Base-by-base conservation (phyloP, 1,140 invertebrate genomes). In the Cydia fagiglandana region DNA sequence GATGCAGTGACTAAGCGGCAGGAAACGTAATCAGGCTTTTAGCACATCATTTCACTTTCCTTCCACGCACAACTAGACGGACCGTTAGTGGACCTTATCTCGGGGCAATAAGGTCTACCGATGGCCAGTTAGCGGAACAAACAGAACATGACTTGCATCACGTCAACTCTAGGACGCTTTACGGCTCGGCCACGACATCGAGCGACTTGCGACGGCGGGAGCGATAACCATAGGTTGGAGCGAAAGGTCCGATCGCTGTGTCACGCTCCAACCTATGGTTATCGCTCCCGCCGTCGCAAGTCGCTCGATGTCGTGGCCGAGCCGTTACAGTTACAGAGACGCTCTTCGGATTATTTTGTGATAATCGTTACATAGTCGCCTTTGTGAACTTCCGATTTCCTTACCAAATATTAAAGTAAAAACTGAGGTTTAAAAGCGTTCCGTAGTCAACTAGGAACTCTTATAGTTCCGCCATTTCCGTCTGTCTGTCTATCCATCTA, bases 1-100 rank as follows among this genome's bases (percentile, higher is more conserved):
- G 56, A 61, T 20, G 17, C 66, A 38, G 34, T 70, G 66, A 70
- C 66, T 70, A 70, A 70, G 34, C 64, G 13, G n/a, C 34, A 38
- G 34, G 66, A 70, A 38, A 38, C 34, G 66, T 41, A 70, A 38
- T 34, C 66, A 17, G 56, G 66, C 34, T 70, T 66, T 70, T 70
- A 70, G 66, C 28, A 70, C 66, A 70, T 34, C 66, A 70, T 70
- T 61, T 70, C 66, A 70, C 66, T 70, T 70, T 70, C 66, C 17
- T 41, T n/a, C 66, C 20, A 70, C 53, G 7, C 15, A 53, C 50
- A n/a, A 24, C 17, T 10, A 53, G n/a, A 53, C 4, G 24, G 20
- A 1, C 2, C 56, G 10, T 6, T 61, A 24, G 20, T 61, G 56
- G 9, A n/a, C 56, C 56, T 61, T 61, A 24, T 24, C 0, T 24